Evolutionary conservation across 2,888 invertebrate genomes (phyloP), one percentile per base, ranked within the genome.

Genomic region (Artemia sp.): DNA sequence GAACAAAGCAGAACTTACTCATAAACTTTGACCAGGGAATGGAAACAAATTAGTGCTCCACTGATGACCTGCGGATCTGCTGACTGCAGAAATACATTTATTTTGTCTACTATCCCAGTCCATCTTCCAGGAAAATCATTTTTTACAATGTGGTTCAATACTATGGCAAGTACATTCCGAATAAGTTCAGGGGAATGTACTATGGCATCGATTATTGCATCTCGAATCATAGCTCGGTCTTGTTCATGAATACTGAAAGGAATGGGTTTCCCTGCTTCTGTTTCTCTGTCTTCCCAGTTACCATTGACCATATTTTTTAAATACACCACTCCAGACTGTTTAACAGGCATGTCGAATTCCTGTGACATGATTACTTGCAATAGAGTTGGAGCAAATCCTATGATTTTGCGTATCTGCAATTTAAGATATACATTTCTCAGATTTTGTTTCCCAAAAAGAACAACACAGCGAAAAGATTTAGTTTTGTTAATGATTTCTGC

Each of bases 311-410:
- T 83, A 81, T 97, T 98, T 81, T 98, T 98, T 73, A 98, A 82
- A 81, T 95, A 98, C 74, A 98, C 91, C 58, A 90, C 96, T 75
- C 92, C 83, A 73, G 96, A 96, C 82, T 97, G 96, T 73, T 96
- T 82, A 0, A 95, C 88, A 73, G 94, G 90, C 84, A 91, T 86
- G 73, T 93, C 89, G 67, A 93, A 83, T 74, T 92, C 91, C 75
- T 85, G 85, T 79, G 87, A 85, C 91, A 95, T 92, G 70, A 96
- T 88, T 72, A 96, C 89, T 84, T 94, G 92, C 69, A 98, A 82
- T 71, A 98, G 82, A 68, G 89, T 85, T 69, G 96, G 97, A 69
- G 91, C 89, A 81, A 98, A 98, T 50, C 95, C 95, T 78, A 95
- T 93, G 73, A 96, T 94, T 83, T 92, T 91, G 78, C 91, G 88